These are phyloP conservation scores for Pristionchus mayeri DNA, from an alignment of 2,888 invertebrate species.

Conservation along the genomic window DNA sequence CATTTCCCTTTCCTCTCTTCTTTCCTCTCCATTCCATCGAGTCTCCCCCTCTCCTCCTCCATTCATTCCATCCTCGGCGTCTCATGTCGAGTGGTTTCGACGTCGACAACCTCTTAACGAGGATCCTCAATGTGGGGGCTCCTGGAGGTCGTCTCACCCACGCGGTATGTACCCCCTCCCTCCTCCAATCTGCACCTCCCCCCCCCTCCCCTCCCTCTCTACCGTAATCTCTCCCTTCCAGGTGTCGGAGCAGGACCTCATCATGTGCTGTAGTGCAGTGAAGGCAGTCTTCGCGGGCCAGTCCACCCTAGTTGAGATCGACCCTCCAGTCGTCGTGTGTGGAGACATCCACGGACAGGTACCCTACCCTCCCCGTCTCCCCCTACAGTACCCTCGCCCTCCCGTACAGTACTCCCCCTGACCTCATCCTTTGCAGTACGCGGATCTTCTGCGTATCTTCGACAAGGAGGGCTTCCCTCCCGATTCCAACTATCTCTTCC, in stretches of 20 bases:
- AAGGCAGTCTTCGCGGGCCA: conserved; percentile 66
- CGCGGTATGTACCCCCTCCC: conserved; percentile 44
- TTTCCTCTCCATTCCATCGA: not conserved
- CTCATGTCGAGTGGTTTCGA: conserved; percentile 49
- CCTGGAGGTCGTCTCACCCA: conserved; percentile 59
- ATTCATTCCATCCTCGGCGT: not conserved
- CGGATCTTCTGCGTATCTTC: conserved; percentile 70
- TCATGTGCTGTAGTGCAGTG: conserved; percentile 60
- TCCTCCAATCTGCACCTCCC: not conserved
- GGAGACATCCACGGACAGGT: conserved; percentile 71
- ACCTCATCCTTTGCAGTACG: conserved; percentile 56
- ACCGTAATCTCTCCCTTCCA: conserved; percentile 25
- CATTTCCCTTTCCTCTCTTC: not conserved
- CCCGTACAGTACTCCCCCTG: not conserved
- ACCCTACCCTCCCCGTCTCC: conserved; percentile 1
- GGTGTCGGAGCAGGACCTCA: conserved; percentile 63
- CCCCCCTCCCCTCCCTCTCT: not conserved
- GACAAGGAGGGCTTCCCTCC: conserved; percentile 73
- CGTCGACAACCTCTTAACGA: conserved; percentile 58
- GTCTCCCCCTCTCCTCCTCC: conserved; percentile 10
- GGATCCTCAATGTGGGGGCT: conserved; percentile 61
- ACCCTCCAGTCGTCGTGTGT: conserved; percentile 70
- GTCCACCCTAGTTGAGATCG: conserved; percentile 65
- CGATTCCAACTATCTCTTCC: conserved; percentile 69
- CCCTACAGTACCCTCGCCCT: not conserved